Evolutionary conservation across 2,113 vertebrate genomes (phyloP).

Genomic region (Corythornis madagascariensis): DNA sequence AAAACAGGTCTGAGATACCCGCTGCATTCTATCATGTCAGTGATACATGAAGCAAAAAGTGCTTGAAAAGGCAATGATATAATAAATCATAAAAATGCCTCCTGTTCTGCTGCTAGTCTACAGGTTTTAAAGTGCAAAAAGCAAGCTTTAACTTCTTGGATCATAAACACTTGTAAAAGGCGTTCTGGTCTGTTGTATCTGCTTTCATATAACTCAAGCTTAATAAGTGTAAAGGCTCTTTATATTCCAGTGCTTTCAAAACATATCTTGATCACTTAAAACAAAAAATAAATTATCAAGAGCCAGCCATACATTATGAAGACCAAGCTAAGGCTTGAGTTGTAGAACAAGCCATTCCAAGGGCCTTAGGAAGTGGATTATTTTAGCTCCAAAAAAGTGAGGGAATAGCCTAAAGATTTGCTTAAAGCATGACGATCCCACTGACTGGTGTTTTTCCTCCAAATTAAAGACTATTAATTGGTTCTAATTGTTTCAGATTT

Average conservation of each 20-base stretch:
- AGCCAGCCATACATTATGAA: neutral
- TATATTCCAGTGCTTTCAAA: neutral
- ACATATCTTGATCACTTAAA: neutral
- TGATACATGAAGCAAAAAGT: neutral
- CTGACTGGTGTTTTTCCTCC: neutral
- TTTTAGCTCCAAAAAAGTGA: neutral
- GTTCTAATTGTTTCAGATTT: neutral
- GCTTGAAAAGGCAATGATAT: conserved; percentile 28
- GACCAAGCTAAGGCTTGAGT: conserved; percentile 8
- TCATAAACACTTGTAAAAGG: neutral
- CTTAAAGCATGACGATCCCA: neutral
- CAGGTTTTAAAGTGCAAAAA: neutral
- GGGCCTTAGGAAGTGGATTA: neutral
- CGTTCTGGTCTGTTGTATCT: neutral
- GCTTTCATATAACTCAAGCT: neutral
- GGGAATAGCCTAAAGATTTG: neutral
- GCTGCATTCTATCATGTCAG: neutral
- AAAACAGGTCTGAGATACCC: neutral
- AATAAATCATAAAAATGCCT: conserved; percentile 19
- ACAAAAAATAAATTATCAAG: neutral
- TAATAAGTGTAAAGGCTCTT: neutral
- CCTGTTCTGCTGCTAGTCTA: neutral
- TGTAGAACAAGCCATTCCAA: neutral
- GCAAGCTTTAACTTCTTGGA: neutral
- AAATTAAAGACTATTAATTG: neutral